Conservation (phyloP, 2,797 vertebrate genomes). For the Xenentodon cancila region DNA sequence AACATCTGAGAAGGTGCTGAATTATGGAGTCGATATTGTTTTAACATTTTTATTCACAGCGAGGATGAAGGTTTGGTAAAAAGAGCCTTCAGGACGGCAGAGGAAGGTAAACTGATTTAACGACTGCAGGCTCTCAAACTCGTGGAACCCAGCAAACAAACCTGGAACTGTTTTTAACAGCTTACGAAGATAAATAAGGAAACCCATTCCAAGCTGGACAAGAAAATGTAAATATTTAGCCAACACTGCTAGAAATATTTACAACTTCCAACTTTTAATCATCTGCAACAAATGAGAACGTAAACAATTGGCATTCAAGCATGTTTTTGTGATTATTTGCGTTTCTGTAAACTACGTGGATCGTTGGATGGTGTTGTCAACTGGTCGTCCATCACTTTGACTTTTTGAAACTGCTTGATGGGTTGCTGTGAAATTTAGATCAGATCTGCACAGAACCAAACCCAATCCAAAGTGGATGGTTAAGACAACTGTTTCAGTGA, state of each 20-base stretch:
- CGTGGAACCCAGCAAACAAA: conserved; percentile 20
- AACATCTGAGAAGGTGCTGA: conserved; percentile 32
- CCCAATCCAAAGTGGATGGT: background rate
- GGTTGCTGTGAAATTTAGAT: background rate
- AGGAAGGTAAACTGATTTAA: conserved; percentile 14
- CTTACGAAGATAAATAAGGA: conserved; percentile 7
- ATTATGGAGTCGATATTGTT: conserved; percentile 17
- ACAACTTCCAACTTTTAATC: conserved; percentile 6
- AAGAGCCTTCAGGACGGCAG: too few species aligned
- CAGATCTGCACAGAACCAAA: background rate
- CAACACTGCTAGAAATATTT: conserved; percentile 19
- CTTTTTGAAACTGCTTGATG: background rate
- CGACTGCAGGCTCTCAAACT: background rate
- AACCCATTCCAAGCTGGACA: conserved; percentile 21
- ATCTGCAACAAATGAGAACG: conserved; percentile 5
- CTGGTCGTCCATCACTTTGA: background rate
- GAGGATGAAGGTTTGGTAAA: conserved; percentile 6
- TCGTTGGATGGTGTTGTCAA: too few species aligned
- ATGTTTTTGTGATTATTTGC: background rate
- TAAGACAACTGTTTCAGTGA: background rate
- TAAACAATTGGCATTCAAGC: background rate
- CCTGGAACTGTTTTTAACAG: conserved; percentile 31
- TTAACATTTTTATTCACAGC: conserved; percentile 28
- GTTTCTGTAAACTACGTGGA: background rate
- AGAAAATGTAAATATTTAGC: conserved; percentile 45